phyloP scores from a whole-genome alignment of 2,113 vertebrate species.

The Monopterus albus region DNA sequence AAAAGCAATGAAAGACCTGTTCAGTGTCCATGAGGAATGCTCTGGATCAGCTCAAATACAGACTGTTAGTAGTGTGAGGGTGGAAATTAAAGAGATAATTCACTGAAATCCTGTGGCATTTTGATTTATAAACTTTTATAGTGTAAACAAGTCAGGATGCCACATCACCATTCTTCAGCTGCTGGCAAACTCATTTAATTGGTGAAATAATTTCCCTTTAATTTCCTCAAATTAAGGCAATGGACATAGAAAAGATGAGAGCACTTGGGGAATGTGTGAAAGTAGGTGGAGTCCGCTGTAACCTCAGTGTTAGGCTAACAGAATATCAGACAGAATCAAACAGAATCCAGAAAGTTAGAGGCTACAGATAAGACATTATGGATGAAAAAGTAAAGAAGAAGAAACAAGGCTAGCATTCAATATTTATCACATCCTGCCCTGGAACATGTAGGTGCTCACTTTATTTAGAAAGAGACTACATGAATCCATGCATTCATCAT shows the following conservation, averaged over 20 bases:
- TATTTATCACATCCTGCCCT: slow-evolving; percentile 46
- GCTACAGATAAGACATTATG: slow-evolving; percentile 14
- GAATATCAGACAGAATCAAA: too few species aligned
- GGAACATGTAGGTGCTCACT: slow-evolving; percentile 25
- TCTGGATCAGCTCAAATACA: slow-evolving; percentile 50
- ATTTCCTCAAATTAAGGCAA: slow-evolving; percentile 44
- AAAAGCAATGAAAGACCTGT: slow-evolving; percentile 76
- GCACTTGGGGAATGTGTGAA: slow-evolving; percentile 29
- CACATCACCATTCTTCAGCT: neutral
- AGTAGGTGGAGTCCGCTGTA: slow-evolving; percentile 24
- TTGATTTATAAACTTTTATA: slow-evolving; percentile 1
- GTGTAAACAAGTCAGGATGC: neutral
- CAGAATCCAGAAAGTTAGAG: slow-evolving; percentile 23
- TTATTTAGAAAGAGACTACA: slow-evolving; percentile 10
- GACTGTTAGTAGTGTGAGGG: slow-evolving; percentile 28
- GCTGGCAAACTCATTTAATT: neutral
- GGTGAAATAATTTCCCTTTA: slow-evolving; percentile 69
- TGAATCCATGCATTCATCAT: slow-evolving; percentile 12
- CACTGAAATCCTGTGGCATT: slow-evolving; percentile 19
- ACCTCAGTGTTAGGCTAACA: slow-evolving; percentile 22
- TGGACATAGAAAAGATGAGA: slow-evolving; percentile 38
- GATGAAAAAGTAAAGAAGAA: neutral
- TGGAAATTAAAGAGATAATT: slow-evolving; percentile 58
- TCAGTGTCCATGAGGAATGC: slow-evolving; percentile 59
- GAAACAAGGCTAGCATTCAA: slow-evolving; percentile 21